Percentiles rank a stretch among this genome's conserved stretches.
phyloP scores from a whole-genome alignment of 2,797 vertebrate genomes.

The Trematomus bernacchii region DNA sequence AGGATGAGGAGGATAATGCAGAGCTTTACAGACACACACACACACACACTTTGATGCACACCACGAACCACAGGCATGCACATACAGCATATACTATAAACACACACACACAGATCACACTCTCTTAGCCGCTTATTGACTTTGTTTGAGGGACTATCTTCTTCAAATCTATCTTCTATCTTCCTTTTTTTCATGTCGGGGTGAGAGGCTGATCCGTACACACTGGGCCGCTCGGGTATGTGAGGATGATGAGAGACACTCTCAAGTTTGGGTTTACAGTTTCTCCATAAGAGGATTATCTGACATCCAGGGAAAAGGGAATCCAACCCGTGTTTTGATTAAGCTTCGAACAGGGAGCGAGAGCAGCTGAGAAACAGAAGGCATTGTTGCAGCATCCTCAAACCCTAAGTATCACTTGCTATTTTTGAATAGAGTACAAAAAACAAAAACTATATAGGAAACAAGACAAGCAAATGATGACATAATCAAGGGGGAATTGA shows the following conservation, averaged over 20 bases:
- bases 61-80: slow-evolving; percentile 3
- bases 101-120: slow-evolving; percentile 24
- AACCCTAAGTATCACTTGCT: slow-evolving; percentile 42
- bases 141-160: slow-evolving; percentile 61
- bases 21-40: slow-evolving; percentile 5
- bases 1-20: slow-evolving; percentile 53
- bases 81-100: slow-evolving; percentile 19
- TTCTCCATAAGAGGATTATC: slow-evolving; percentile 73
- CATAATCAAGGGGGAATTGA: not conserved
- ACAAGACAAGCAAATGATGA: not conserved
- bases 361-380: slow-evolving; percentile 37
- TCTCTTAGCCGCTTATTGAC: slow-evolving; percentile 62
- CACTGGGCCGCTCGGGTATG: slow-evolving; percentile 14
- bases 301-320: slow-evolving; percentile 51
- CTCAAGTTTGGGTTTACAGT: slow-evolving; percentile 66
- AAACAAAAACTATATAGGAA: not conserved
- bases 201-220: slow-evolving; percentile 16
- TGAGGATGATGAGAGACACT: slow-evolving; percentile 60
- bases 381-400: slow-evolving; percentile 34
- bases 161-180: slow-evolving; percentile 25
- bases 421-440: slow-evolving; percentile 28
- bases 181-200: not conserved
- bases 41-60: slow-evolving; percentile 7
- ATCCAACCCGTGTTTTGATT: slow-evolving; percentile 63
- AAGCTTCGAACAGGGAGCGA: slow-evolving; percentile 27